A percentile compares a stretch with the other conserved stretches of the same genome.
Conservation (phyloP, 2,113 vertebrate genomes). For the Chionomys nivalis region DNA sequence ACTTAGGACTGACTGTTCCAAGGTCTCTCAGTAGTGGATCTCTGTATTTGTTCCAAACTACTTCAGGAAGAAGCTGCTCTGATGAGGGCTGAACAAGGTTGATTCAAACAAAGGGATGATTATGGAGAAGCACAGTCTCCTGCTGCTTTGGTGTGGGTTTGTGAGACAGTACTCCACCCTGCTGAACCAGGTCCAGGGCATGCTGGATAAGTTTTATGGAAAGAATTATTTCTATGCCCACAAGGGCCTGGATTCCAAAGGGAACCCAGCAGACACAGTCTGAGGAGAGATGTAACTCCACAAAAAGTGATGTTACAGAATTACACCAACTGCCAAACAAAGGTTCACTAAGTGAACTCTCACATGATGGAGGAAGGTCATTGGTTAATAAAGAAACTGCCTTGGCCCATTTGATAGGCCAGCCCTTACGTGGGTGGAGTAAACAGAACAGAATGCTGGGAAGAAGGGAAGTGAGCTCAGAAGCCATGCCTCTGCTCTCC, state of each 20-base stretch:
- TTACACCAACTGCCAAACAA: not conserved
- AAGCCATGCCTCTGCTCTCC: too few species aligned
- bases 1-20: not conserved
- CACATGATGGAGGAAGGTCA: too few species aligned
- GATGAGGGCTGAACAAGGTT: not conserved
- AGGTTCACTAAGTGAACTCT: too few species aligned
- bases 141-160: not conserved
- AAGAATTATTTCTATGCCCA: not conserved
- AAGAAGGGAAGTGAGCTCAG: too few species aligned
- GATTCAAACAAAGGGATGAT: not conserved
- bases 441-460: too few species aligned
- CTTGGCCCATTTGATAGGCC: too few species aligned
- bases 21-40: not conserved
- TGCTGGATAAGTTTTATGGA: not conserved
- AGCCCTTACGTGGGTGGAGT: too few species aligned
- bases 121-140: not conserved
- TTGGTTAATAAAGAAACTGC: too few species aligned
- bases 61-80: not conserved
- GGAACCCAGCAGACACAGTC: not conserved
- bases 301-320: not conserved
- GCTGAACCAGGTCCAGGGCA: not conserved
- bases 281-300: not conserved
- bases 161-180: not conserved
- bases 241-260: not conserved
- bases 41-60: not conserved